A percentile compares a stretch with the other conserved stretches of the same genome.
phyloP scores from a whole-genome alignment of 2,888 invertebrate species.

The Monoplex corrugatus region DNA sequence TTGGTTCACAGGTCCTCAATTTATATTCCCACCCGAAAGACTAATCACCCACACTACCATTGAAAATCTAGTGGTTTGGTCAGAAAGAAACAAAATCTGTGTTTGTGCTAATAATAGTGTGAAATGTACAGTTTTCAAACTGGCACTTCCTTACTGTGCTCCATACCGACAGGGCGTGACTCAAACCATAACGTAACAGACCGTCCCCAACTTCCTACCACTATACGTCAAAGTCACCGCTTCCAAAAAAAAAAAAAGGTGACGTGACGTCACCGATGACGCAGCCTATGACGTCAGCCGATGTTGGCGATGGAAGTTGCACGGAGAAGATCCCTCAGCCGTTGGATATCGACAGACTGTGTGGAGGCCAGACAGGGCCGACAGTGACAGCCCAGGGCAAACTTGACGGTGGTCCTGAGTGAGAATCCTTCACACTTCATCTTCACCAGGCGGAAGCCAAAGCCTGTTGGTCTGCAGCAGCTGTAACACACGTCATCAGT shows the following conservation, averaged over 20 bases:
- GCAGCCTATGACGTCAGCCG: conserved; percentile 29
- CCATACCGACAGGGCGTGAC: too few species aligned
- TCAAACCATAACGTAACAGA: too few species aligned
- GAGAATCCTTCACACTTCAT: conserved; percentile 47
- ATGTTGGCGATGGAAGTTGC: conserved; percentile 46
- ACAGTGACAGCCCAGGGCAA: conserved; percentile 52
- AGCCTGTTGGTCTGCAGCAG: conserved; percentile 52
- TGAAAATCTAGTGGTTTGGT: too few species aligned
- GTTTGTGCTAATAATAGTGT: too few species aligned
- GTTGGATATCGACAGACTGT: conserved; percentile 43
- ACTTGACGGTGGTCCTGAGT: conserved; percentile 49
- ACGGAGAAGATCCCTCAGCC: conserved; percentile 51
- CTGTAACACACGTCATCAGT: too few species aligned
- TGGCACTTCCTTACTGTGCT: too few species aligned
- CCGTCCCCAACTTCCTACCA: neutral
- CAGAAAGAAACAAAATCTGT: too few species aligned
- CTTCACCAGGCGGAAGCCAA: conserved; percentile 38
- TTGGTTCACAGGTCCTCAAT: too few species aligned
- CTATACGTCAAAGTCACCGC: neutral
- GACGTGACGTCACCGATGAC: conserved; percentile 29
- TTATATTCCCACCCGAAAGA: too few species aligned
- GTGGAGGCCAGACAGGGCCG: conserved; percentile 53
- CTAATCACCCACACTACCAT: too few species aligned
- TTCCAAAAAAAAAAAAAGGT: conserved; percentile 3
- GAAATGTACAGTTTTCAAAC: too few species aligned